phyloP scores from a whole-genome alignment of 2,888 invertebrate genomes.

The Cremastobaeus sp. region DNA sequence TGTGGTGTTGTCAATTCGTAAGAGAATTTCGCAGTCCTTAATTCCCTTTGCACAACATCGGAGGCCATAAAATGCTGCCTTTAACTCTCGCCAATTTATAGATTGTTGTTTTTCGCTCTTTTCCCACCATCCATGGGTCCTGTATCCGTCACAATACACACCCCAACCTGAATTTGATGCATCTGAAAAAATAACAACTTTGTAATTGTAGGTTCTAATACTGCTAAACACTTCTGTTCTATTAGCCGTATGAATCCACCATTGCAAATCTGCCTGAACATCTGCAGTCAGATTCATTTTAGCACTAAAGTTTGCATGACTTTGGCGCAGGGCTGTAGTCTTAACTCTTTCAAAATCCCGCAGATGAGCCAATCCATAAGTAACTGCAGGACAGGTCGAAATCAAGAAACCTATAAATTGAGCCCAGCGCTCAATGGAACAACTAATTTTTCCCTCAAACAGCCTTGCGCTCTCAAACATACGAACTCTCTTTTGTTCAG shows the following conservation, averaged over 20 bases:
- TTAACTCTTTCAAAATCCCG: neutral
- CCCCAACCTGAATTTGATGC: neutral
- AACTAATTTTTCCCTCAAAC: neutral
- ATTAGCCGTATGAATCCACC: neutral
- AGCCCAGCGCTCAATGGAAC: neutral
- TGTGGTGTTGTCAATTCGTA: too few species aligned
- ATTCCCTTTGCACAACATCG: too few species aligned
- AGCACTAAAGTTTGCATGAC: neutral
- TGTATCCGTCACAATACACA: neutral
- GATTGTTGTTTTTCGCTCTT: neutral
- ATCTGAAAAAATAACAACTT: neutral
- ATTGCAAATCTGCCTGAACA: neutral
- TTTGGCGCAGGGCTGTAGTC: neutral
- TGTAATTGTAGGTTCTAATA: neutral
- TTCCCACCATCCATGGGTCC: neutral
- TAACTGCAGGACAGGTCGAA: neutral
- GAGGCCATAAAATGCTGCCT: neutral
- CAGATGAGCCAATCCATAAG: neutral
- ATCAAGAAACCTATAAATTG: neutral
- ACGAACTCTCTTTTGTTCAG: neutral
- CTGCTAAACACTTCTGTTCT: neutral
- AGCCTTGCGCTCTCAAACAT: neutral
- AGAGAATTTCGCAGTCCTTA: too few species aligned
- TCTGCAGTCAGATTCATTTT: neutral
- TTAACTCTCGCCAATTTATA: neutral